Evolutionary conservation across 2,888 invertebrate species (phyloP).

Genomic region (Dusona sp.): DNA sequence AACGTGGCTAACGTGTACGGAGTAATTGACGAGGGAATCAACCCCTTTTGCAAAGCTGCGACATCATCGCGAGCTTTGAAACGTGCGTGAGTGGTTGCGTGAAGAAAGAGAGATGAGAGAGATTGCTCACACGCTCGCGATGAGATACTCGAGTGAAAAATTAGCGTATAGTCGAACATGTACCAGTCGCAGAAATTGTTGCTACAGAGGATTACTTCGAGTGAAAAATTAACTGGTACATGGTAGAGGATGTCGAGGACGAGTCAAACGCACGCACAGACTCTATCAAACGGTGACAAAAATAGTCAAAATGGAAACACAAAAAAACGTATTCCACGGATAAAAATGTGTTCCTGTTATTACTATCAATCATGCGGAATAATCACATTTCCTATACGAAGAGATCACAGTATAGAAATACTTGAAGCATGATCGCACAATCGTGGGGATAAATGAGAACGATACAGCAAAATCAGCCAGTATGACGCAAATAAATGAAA

Average conservation of each 20-base stretch:
- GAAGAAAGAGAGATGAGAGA: constrained; percentile 62
- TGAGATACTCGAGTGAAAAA: constrained; percentile 66
- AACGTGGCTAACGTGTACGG: constrained; percentile 31
- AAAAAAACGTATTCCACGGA: constrained; percentile 12
- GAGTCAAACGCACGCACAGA: constrained; percentile 27
- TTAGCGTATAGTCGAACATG: constrained; percentile 52
- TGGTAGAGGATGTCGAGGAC: constrained; percentile 28
- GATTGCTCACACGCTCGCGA: constrained; percentile 68
- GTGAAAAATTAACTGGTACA: constrained; percentile 65
- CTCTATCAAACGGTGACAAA: constrained; percentile 10
- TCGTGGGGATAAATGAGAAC: constrained; percentile 13
- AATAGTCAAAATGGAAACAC: neutral
- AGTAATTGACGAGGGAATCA: constrained; percentile 51
- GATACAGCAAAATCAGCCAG: neutral
- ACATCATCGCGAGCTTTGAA: constrained; percentile 52
- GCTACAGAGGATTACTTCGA: constrained; percentile 52
- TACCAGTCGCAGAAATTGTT: constrained; percentile 31
- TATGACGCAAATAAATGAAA: constrained; percentile 12
- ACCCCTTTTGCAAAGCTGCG: constrained; percentile 42
- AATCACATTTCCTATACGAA: constrained; percentile 47
- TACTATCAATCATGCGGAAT: constrained; percentile 50
- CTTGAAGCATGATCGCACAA: neutral
- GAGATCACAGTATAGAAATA: neutral
- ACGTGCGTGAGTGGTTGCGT: constrained; percentile 66
- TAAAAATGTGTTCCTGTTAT: constrained; percentile 54